Conservation (phyloP, 2,888 invertebrate species). For the Diarsia rubi region DNA sequence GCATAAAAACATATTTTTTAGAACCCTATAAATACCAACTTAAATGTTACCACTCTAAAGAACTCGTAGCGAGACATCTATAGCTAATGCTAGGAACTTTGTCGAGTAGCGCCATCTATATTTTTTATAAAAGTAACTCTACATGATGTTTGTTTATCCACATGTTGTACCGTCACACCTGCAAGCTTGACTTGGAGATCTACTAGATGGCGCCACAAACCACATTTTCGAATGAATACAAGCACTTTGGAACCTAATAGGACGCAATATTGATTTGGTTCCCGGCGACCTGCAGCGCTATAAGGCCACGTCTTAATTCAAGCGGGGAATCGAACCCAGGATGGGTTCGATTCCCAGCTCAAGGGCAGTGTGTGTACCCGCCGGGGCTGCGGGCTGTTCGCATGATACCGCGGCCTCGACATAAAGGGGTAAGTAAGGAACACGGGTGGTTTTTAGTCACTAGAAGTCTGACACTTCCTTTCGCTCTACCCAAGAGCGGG, state of each 20-base stretch:
- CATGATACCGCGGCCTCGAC: no score
- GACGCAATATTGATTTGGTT: not conserved
- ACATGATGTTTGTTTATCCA: no score
- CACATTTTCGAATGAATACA: not conserved
- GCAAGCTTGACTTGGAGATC: not conserved
- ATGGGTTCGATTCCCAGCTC: not conserved
- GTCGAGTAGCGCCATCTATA: not conserved
- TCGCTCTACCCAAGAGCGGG: no score
- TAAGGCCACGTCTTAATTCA: not conserved
- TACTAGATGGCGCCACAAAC: slow-evolving; percentile 12
- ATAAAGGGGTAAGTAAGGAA: no score
- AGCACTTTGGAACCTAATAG: no score
- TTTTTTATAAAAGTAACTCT: not conserved
- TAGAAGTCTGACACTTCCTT: no score
- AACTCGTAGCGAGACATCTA: slow-evolving; percentile 7
- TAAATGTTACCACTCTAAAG: not conserved
- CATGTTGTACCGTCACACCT: rapidly evolving
- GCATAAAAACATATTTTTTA: no score
- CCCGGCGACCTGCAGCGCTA: not conserved
- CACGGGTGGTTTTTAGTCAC: no score
- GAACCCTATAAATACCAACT: no score
- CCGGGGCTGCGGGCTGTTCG: no score
- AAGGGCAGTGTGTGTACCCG: no score
- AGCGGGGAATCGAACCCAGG: no score
- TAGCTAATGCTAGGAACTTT: not conserved